phyloP scores from a whole-genome alignment of 2,113 vertebrate species.

The Vidua chalybeata region DNA sequence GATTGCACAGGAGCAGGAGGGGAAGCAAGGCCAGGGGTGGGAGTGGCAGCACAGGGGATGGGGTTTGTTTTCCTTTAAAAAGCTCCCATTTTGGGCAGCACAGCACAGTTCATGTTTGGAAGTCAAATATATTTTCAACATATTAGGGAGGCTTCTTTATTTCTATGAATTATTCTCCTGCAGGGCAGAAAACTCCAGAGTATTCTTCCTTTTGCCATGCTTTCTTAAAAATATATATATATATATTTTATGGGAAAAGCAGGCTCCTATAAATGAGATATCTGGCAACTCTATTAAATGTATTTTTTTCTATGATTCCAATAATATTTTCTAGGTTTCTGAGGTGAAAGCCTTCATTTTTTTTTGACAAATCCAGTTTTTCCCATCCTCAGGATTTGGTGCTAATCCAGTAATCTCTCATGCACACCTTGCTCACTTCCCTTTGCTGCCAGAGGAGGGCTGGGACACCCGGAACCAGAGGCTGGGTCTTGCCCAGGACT shows the following conservation, averaged over 20 bases:
- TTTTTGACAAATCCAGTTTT: not conserved
- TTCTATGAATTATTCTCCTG: not conserved
- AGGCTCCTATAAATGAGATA: not conserved
- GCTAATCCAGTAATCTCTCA: not conserved
- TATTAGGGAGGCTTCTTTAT: not conserved
- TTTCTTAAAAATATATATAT: not conserved
- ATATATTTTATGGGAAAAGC: not conserved
- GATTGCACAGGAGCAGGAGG: not conserved
- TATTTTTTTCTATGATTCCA: not conserved
- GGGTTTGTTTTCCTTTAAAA: not conserved
- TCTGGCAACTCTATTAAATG: not conserved
- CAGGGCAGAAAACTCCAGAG: not conserved
- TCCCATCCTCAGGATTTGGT: not conserved
- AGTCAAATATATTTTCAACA: not conserved
- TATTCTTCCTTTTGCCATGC: not conserved
- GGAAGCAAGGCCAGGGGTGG: not conserved
- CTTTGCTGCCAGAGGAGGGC: not conserved
- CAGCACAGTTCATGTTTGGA: fast-evolving
- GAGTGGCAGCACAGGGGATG: no score
- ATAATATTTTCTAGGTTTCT: not conserved
- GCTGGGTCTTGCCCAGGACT: not conserved
- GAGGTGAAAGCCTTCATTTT: not conserved
- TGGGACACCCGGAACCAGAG: not conserved
- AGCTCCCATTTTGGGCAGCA: not conserved
- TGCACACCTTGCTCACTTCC: fast-evolving